Evolutionary conservation across 2,888 invertebrate species (phyloP).

Genomic region (Metallyticus violacea): DNA sequence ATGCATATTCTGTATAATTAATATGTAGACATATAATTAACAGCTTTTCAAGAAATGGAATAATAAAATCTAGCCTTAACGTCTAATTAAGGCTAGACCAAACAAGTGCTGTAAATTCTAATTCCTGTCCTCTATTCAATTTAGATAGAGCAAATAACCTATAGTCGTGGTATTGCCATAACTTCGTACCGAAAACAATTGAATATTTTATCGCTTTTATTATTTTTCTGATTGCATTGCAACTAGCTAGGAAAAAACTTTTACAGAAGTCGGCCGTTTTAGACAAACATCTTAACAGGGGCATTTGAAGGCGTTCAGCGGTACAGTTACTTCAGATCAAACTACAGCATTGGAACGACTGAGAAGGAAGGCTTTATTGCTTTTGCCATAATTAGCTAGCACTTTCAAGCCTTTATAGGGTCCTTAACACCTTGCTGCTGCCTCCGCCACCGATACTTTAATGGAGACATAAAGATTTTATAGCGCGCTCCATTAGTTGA

Average conservation of each 20-base stretch:
- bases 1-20: too few species aligned
- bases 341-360: not conserved
- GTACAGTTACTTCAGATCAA: not conserved
- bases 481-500: not conserved
- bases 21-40: too few species aligned
- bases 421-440: not conserved
- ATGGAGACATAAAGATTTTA: constrained; percentile 5
- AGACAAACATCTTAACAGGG: not conserved
- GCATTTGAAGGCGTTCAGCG: not conserved
- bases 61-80: too few species aligned
- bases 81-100: too few species aligned
- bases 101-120: too few species aligned
- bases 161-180: too few species aligned
- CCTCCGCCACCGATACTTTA: not conserved
- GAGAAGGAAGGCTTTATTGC: not conserved
- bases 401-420: not conserved
- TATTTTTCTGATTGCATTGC: too few species aligned
- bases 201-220: too few species aligned
- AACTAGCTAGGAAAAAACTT: not conserved
- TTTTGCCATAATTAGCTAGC: not conserved
- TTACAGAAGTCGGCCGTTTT: not conserved
- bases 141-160: too few species aligned
- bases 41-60: too few species aligned
- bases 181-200: too few species aligned
- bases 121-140: too few species aligned